Conservation (phyloP, 2,113 vertebrate genomes). For the Amblyopsis rosae region DNA sequence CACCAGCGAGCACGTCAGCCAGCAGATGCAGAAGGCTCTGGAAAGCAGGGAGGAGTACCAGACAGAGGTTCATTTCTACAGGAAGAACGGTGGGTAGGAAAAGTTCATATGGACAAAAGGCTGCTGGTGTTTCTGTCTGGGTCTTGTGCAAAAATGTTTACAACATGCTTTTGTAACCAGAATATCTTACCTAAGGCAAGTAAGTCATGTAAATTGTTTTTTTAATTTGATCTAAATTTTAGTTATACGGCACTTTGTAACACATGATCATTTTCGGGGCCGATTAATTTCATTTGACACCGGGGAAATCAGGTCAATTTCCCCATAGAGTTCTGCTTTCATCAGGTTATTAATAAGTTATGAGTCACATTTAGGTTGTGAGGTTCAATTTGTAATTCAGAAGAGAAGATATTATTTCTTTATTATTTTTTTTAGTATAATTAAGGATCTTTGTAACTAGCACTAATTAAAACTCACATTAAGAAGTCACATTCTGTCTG, state of each 20-base stretch:
- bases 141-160: not conserved
- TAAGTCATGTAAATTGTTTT: too few species aligned
- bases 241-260: not conserved
- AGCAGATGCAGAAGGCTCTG: constrained; percentile 87
- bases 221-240: too few species aligned
- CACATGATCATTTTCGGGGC: not conserved
- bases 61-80: constrained; percentile 92
- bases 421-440: too few species aligned
- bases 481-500: too few species aligned
- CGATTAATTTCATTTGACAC: constrained; percentile 17
- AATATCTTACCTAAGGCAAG: too few species aligned
- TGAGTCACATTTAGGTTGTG: constrained; percentile 7
- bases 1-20: constrained; percentile 86
- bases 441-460: too few species aligned
- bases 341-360: not conserved
- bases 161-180: too few species aligned
- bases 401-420: too few species aligned
- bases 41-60: constrained; percentile 90
- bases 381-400: too few species aligned
- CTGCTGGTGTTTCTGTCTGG: not conserved
- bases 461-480: too few species aligned
- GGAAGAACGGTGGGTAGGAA: constrained; percentile 85
- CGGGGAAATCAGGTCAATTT: not conserved
- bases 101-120: too few species aligned
- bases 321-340: constrained; percentile 6